These are phyloP conservation scores for Pachypanchax playfairii DNA, from an alignment of 2,113 vertebrate genomes.

Conservation along the genomic window DNA sequence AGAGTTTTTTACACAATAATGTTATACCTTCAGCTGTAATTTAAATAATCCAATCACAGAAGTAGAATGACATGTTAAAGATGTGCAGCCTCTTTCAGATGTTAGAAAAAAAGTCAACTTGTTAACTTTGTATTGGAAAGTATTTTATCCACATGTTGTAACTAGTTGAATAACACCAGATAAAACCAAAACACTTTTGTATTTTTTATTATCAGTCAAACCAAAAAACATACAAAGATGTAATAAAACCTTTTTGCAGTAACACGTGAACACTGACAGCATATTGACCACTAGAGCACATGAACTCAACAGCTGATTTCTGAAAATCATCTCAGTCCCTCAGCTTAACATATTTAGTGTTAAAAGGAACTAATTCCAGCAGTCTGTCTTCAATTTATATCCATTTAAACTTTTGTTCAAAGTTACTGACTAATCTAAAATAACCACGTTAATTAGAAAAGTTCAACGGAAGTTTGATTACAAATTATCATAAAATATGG, in stretches of 20 bases:
- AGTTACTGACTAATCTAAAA: background rate
- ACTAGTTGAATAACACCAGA: background rate
- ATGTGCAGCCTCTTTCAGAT: no score
- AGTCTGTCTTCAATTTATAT: slow-evolving; percentile 2
- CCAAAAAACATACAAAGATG: slow-evolving; percentile 65
- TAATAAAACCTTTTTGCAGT: slow-evolving; percentile 43
- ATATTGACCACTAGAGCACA: slow-evolving; percentile 46
- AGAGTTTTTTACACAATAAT: no score
- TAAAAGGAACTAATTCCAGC: slow-evolving; percentile 6
- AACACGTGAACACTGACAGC: slow-evolving; percentile 49
- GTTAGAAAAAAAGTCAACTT: no score
- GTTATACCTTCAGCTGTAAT: no score
- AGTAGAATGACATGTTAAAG: no score
- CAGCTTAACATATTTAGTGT: no score
- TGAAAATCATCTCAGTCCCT: background rate
- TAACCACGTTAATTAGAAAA: background rate
- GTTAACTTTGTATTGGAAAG: no score
- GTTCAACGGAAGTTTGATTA: background rate
- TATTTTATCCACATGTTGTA: no score
- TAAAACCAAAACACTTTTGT: slow-evolving; percentile 26
- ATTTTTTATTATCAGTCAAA: slow-evolving; percentile 61
- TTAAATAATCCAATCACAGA: no score
- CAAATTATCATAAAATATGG: background rate
- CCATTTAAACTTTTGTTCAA: background rate
- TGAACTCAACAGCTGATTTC: slow-evolving; percentile 38